Evolutionary conservation across 2,113 vertebrate genomes (phyloP), one percentile per base, ranked within the genome.

Genomic region (Cyanoderma ruficeps): DNA sequence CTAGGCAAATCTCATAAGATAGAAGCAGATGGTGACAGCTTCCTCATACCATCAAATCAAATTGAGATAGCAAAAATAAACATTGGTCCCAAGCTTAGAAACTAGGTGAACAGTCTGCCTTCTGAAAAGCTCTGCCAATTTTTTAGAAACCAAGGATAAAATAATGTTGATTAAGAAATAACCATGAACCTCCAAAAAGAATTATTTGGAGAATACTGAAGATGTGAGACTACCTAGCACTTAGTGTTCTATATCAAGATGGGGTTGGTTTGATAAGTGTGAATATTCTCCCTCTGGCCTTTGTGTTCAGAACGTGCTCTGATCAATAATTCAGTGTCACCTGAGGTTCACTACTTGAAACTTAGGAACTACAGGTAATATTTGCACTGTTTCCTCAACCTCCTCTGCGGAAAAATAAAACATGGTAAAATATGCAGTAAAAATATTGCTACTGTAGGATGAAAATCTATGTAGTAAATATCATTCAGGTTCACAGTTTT

Each of bases 61-160:
- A 94, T 64, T 89, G 89, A 96, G 89, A 95, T 25, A 91, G 71
- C 47, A 96, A 95, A 96, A 95, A 93, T 83, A 95, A 92, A 81
- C 37, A 59, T 27, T 72, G 23, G 56, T 95, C 84, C 52, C 49
- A 80, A 84, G 80, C 65, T 97, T 47, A 76, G 47, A 89, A 87
- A 93, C 33, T 71, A 71, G 83, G 86, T 95, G 90, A 96, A 42
- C 39, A 76, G 67, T 87, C 69, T 89, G 64, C 42, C 22, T 94
- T 80, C 46, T 63, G 42, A 78, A 94, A 93, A 88, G 31, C 60
- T 72, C 10, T 69, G 81, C 75, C 64, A 86, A 47, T 83, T 69
- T 75, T 91, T 87, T 77, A 83, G 72, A 91, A 94, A 71, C 14
- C 20, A 24, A 35, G 21, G 76, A 50, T 5, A 90, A 93, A 88